Evolutionary conservation across 2,888 invertebrate genomes (phyloP).

Genomic region (Apantesis nais): DNA sequence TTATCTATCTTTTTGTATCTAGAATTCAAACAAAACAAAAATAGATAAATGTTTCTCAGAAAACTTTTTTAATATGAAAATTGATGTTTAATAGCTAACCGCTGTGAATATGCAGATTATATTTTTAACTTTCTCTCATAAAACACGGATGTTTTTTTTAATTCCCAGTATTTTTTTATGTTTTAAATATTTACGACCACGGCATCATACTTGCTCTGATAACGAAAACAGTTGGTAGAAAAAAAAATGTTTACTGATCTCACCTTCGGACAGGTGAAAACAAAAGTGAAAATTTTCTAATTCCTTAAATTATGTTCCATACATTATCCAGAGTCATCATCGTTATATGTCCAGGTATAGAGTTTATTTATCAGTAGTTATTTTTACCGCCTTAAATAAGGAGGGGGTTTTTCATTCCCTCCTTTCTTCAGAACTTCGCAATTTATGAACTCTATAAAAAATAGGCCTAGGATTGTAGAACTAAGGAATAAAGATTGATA

Average conservation of each 20-base stretch:
- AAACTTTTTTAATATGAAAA: conserved; percentile 1
- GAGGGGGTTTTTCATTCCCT: too few relatives aligned
- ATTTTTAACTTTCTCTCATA: not conserved
- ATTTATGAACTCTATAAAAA: too few relatives aligned
- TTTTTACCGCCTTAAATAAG: too few relatives aligned
- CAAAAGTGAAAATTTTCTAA: not conserved
- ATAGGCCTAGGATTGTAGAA: too few relatives aligned
- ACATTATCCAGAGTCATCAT: too few relatives aligned
- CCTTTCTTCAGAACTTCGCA: too few relatives aligned
- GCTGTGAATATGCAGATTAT: not conserved
- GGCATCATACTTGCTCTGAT: not conserved
- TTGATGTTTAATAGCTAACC: not conserved
- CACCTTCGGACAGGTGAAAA: not conserved
- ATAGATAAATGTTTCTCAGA: not conserved
- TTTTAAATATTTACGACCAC: not conserved
- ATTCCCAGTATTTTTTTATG: not conserved
- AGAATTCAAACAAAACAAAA: not conserved
- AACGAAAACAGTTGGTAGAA: not conserved
- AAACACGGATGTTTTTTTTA: not conserved
- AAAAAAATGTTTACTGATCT: not conserved
- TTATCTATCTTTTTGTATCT: not conserved
- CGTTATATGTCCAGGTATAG: too few relatives aligned
- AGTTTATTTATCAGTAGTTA: too few relatives aligned
- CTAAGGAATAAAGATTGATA: too few relatives aligned
- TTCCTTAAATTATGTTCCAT: too few relatives aligned